These are phyloP conservation scores for Drosophila prosaltans DNA, from an alignment of 1,140 invertebrate species.

Conservation along the genomic window DNA sequence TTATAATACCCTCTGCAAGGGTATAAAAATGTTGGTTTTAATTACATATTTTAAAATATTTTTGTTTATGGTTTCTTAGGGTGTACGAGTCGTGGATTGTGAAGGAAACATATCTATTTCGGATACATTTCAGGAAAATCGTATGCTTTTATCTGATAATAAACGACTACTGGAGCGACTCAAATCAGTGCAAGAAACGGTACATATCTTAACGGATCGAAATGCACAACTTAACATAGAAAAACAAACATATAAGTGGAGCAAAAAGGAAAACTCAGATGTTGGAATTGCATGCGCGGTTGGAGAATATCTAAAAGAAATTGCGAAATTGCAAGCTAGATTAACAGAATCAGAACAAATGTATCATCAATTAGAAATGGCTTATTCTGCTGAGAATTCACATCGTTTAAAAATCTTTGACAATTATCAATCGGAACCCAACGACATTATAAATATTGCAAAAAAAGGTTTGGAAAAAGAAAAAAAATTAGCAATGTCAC, in stretches of 20 bases:
- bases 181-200: conserved; percentile 96
- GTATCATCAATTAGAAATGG: conserved; percentile 85
- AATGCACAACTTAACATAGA: conserved; percentile 93
- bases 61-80: conserved; percentile 84
- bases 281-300: conserved; percentile 88
- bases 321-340: conserved; percentile 94
- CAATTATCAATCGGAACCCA: conserved; percentile 29
- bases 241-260: conserved; percentile 89
- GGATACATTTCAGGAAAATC: conserved; percentile 98
- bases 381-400: conserved; percentile 15
- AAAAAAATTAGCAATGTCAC: conserved; percentile 64
- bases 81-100: conserved; percentile 92
- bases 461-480: conserved; percentile 85
- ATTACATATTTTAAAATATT: too few species aligned
- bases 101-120: conserved; percentile 94
- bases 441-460: conserved; percentile 84
- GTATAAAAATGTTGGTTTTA: too few species aligned
- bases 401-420: too few species aligned
- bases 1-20: too few species aligned
- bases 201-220: conserved; percentile 92
- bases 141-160: conserved; percentile 94
- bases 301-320: conserved; percentile 94
- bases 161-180: conserved; percentile 93
- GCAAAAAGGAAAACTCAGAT: conserved; percentile 84
- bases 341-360: conserved; percentile 94